Conservation (phyloP, 1,140 invertebrate genomes). For the Drosophila eugracilis region DNA sequence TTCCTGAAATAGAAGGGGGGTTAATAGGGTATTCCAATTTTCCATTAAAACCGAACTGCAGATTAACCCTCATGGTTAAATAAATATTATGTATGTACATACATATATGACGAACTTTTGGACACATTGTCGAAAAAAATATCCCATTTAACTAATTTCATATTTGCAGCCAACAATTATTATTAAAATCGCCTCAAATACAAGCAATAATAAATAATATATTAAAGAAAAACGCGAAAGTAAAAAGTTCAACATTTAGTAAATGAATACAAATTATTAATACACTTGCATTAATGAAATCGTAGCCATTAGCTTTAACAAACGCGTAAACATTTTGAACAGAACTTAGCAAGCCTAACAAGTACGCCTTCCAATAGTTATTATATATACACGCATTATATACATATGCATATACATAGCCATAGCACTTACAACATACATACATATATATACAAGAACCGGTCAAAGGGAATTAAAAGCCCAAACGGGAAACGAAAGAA, state of each 20-base stretch:
- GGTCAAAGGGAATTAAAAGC: constrained; percentile 15
- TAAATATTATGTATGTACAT: neutral
- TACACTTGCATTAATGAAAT: constrained; percentile 39
- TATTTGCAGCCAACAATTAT: constrained; percentile 56
- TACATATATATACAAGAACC: constrained; percentile 48
- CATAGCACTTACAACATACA: constrained; percentile 42
- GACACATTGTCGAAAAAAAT: constrained; percentile 13
- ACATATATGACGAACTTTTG: constrained; percentile 7
- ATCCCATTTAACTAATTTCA: neutral
- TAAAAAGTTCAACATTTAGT: constrained; percentile 42
- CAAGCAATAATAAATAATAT: constrained; percentile 43
- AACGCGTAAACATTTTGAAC: constrained; percentile 56
- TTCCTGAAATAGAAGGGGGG: constrained; percentile 1
- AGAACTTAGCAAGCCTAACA: constrained; percentile 66
- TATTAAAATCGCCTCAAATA: constrained; percentile 68
- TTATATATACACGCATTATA: constrained; percentile 67
- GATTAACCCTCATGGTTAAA: neutral
- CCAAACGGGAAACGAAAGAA: constrained; percentile 5
- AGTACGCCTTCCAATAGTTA: constrained; percentile 77
- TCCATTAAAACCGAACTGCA: constrained; percentile 4
- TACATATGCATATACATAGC: constrained; percentile 40
- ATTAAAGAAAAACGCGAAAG: constrained; percentile 16
- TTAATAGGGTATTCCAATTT: neutral
- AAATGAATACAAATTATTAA: constrained; percentile 16
- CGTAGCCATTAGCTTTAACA: constrained; percentile 71